Conservation (phyloP, 30 jellyfish, hydroid and myxozoan species). For the Rhopilema esculentum region DNA sequence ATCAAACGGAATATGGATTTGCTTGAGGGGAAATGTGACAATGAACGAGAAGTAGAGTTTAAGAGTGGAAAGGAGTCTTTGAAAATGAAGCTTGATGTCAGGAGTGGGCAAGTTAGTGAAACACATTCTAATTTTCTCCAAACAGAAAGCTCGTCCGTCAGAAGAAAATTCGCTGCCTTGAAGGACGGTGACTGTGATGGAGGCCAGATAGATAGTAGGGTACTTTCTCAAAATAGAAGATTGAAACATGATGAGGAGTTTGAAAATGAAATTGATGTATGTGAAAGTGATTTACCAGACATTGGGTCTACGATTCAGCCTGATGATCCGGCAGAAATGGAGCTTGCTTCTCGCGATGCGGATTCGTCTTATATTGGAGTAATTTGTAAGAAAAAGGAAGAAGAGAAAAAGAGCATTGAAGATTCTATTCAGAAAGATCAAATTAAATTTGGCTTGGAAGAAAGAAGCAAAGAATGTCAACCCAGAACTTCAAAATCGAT, state of each 20-base stretch:
- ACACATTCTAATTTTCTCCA: neutral
- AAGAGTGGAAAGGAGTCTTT: neutral
- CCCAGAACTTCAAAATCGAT: neutral
- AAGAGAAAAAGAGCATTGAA: neutral
- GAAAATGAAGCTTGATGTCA: neutral
- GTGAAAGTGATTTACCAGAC: too few relatives aligned
- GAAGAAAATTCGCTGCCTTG: neutral
- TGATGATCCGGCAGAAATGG: neutral
- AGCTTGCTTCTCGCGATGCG: neutral
- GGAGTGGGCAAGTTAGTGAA: neutral
- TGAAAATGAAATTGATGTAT: neutral
- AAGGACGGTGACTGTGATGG: neutral
- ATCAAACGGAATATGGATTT: neutral
- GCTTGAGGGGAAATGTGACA: neutral
- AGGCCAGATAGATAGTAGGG: neutral
- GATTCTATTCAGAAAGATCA: neutral
- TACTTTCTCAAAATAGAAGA: neutral
- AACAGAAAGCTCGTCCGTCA: neutral
- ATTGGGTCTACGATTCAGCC: neutral
- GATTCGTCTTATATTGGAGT: neutral
- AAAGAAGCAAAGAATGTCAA: neutral
- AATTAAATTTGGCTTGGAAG: neutral
- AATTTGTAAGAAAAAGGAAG: neutral
- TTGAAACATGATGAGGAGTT: neutral
- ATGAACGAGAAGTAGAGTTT: neutral